Base-by-base conservation (phyloP, 2,888 invertebrate species). In the Drosophila leonis region DNA sequence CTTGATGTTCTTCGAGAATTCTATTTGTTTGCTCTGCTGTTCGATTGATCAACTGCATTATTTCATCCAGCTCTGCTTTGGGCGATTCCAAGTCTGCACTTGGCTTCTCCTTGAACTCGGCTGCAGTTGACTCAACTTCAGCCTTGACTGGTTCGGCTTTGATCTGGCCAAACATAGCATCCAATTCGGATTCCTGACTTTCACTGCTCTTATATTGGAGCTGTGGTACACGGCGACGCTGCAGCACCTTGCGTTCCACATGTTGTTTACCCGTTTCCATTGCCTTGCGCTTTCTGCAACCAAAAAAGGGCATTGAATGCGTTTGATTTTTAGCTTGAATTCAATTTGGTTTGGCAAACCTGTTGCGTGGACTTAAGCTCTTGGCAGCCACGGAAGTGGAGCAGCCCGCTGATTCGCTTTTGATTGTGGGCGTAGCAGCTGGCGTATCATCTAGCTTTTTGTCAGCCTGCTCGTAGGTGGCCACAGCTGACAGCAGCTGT, bases 171-270 rank as follows among this genome's bases (percentile, higher is more conserved):
- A 55, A 2, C 24, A 9, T 15, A 13, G 51, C 64, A 0, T 62
- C 70, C 4, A 65, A 10, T 27, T 61, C 37, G 9, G 72, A 57
- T 49, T 82, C 82, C 61, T 91, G 90, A 64, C 92, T 92, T 60
- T 92, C 24, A 24, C 90, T 83, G 18, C 80, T 87, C 62, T 88
- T 86, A 51, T 90, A 92, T 44, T 80, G 73, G n/a, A 91, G 35
- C 9, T 78, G 66, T 9, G 79, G 72, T 1, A 77, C 35, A n/a
- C 66, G 60, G 0, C 71, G 66, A 7, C 86, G 89, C 54, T 79
- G 71, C 27, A 63, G 67, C 1, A 86, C 65, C 41, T 83, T 78
- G 6, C 72, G 74, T 35, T 86, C 79, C 72, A 92, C 68, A 27
- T 80, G 85, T 4, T 72, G 49, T 24, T 73, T 60, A 29, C 80